A percentile compares a stretch with the other conserved stretches of the same genome.
Conservation (phyloP, 1,140 invertebrate species). For the Pantala flavescens region DNA sequence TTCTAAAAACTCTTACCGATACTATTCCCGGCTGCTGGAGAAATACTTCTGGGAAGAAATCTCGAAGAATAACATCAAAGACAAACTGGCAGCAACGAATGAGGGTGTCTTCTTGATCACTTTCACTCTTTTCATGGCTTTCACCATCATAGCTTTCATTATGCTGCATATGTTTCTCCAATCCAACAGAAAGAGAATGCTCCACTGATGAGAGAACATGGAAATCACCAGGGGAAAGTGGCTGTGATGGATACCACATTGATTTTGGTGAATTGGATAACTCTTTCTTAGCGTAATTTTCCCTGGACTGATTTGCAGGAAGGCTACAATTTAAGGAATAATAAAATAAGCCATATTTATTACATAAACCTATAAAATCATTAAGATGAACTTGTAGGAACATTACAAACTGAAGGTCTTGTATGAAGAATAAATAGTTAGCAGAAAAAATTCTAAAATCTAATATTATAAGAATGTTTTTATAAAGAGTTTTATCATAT, state of each 20-base stretch:
- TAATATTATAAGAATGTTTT: too few species aligned
- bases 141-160: not conserved
- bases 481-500: too few species aligned
- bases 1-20: not conserved
- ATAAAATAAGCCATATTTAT: not conserved
- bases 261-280: not conserved
- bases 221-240: not conserved
- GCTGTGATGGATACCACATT: not conserved
- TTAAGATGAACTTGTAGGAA: not conserved
- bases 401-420: not conserved
- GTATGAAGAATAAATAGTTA: not conserved
- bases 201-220: not conserved
- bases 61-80: conserved; percentile 49
- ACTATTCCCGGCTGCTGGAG: conserved; percentile 51
- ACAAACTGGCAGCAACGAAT: conserved; percentile 49
- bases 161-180: not conserved
- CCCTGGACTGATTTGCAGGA: not conserved
- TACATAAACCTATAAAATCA: not conserved
- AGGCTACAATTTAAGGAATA: not conserved
- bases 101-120: not conserved
- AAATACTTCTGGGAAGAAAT: conserved; percentile 59
- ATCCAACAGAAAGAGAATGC: not conserved
- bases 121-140: not conserved
- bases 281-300: not conserved
- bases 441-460: not conserved